Base-by-base conservation (phyloP, 2,113 vertebrate species). In the Struthidea cinerea region DNA sequence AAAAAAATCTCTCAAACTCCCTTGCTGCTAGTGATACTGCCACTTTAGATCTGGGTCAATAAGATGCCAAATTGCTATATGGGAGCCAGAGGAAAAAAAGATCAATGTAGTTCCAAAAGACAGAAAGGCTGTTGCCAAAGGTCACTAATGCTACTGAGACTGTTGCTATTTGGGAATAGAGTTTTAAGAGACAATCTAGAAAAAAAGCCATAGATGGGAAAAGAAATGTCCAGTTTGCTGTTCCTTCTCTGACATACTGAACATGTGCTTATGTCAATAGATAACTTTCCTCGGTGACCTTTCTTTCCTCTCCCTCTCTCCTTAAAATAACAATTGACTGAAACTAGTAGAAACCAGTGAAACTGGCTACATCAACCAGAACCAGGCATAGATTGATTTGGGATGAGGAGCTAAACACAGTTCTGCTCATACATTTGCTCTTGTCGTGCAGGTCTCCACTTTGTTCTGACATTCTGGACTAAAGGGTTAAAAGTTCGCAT, bases 1-100 rank as follows among this genome's bases (percentile, higher is more conserved):
- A 90, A 96, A 96, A 94, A 92, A 88, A 79, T 83, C 52, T 83
- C 74, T 87, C 35, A 12, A 63, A 86, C 55, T 94, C 91, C 77
- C 84, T 57, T 80, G 85, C 67, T 95, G 63, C 57, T 89, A 56
- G 69, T 41, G 77, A 52, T 50, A 87, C 39, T 75, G 60, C 47
- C 47, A 49, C 73, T 95, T 55, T 63, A 90, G n/a, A 74, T 64
- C 35, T 96, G 55, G 87, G 70, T 93, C 76, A 95, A 10, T 92
- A 77, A 53, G 60, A 94, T 44, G 91, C 56, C 91, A 78, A 14
- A 91, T 87, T 41, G 52, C 90, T 96, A 64, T 35, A 61, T 20
- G 13, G 46, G 76, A 96, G 55, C 64, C 87, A 90, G 79, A 52
- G 42, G 49, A 84, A 1, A 27, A 71, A 71, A 96, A 97, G 95